Percentiles rank a stretch among this genome's conserved stretches.
phyloP scores from a whole-genome alignment of 2,888 invertebrate genomes.

The Tenodera sinensis region DNA sequence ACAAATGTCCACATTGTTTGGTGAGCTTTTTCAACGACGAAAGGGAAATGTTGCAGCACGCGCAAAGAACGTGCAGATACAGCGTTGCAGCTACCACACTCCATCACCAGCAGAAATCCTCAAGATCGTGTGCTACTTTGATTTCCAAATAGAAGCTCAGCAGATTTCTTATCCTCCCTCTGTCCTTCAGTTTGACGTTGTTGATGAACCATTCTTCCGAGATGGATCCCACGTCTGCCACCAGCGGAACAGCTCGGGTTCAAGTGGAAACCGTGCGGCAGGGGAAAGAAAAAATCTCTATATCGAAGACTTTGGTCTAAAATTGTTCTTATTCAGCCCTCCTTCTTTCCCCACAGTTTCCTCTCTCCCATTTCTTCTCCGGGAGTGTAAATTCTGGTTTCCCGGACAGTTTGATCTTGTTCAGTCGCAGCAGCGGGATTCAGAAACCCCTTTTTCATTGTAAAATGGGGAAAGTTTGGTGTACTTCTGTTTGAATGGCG shows the following conservation, averaged over 20 bases:
- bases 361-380: background rate
- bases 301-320: conserved; percentile 25
- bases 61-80: background rate
- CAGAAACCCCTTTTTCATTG: conserved; percentile 21
- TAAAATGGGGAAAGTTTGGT: conserved; percentile 26
- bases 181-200: background rate
- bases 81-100: background rate
- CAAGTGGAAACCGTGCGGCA: background rate
- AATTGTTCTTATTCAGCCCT: conserved; percentile 16
- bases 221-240: background rate
- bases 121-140: background rate
- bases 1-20: too few species aligned
- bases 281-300: conserved; percentile 14
- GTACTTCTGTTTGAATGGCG: background rate
- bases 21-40: too few species aligned
- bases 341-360: conserved; percentile 7
- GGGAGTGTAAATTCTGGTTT: conserved; percentile 32
- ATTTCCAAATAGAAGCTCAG: background rate
- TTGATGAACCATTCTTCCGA: background rate
- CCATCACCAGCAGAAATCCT: background rate
- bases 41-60: background rate
- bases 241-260: background rate
- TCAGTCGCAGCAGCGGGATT: conserved; percentile 20
- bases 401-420: conserved; percentile 33
- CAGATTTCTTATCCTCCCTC: background rate